Conservation (phyloP, 2,888 invertebrate genomes). For the Horisme vitalbata region DNA sequence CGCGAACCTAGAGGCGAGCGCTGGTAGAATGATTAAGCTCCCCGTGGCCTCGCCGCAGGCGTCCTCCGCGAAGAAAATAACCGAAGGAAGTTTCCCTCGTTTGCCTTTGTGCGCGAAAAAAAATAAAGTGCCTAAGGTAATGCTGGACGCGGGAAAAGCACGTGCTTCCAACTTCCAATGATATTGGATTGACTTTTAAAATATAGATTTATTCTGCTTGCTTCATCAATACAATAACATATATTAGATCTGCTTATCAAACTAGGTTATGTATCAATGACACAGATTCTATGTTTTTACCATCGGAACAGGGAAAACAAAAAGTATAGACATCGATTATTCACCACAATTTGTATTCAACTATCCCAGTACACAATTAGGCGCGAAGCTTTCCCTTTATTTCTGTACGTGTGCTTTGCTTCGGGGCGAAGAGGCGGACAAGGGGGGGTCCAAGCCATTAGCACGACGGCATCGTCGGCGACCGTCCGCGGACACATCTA, state of each 20-base stretch:
- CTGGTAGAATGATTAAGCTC: conserved; percentile 27
- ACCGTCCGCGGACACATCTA: conserved; percentile 52
- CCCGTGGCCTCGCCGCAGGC: conserved; percentile 28
- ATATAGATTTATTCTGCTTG: too few species aligned
- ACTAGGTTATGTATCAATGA: too few species aligned
- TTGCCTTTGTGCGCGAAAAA: conserved; percentile 25
- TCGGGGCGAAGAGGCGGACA: conserved; percentile 42
- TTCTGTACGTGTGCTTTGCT: conserved; percentile 66
- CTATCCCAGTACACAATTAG: conserved; percentile 62
- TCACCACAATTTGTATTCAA: conserved; percentile 49
- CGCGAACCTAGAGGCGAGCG: conserved; percentile 25
- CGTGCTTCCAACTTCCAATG: conserved; percentile 8
- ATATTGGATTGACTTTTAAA: conserved; percentile 2
- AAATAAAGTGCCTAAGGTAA: conserved; percentile 7
- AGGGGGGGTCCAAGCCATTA: conserved; percentile 70
- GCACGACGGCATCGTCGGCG: conserved; percentile 64
- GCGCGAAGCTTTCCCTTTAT: conserved; percentile 63
- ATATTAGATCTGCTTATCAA: too few species aligned
- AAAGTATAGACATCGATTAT: conserved; percentile 45
- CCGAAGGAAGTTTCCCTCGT: conserved; percentile 12
- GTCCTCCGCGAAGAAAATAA: conserved; percentile 28
- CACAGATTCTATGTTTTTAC: too few species aligned
- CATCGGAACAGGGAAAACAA: neutral
- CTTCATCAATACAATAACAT: too few species aligned
- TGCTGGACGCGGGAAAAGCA: conserved; percentile 18